These are phyloP conservation scores for Drosophila melanosoma DNA, from an alignment of 2,888 invertebrate species.

Conservation along the genomic window DNA sequence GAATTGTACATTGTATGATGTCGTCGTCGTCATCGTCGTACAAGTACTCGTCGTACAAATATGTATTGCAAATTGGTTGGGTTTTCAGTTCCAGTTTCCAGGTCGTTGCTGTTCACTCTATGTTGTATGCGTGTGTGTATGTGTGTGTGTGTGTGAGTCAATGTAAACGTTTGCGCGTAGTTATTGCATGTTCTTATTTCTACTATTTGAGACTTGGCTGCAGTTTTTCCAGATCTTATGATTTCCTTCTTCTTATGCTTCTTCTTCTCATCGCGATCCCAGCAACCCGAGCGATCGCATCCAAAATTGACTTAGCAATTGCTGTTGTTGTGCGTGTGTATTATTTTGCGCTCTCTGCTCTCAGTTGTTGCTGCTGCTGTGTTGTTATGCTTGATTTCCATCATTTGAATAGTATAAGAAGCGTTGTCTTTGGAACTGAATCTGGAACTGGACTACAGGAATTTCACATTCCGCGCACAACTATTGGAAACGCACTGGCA, in stretches of 20 bases:
- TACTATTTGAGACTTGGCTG: slow-evolving; percentile 52
- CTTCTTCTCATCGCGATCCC: slow-evolving; percentile 40
- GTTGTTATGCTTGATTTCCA: slow-evolving; percentile 54
- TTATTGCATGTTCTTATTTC: slow-evolving; percentile 61
- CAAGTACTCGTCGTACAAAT: slow-evolving; percentile 59
- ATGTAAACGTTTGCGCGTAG: slow-evolving; percentile 55
- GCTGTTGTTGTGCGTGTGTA: slow-evolving; percentile 21
- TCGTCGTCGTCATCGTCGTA: slow-evolving; percentile 17
- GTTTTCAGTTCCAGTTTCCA: slow-evolving; percentile 77
- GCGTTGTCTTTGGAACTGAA: slow-evolving; percentile 49
- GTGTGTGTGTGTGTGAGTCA: slow-evolving; percentile 9
- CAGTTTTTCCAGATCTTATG: slow-evolving; percentile 62
- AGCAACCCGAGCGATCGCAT: slow-evolving; percentile 47
- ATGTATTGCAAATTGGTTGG: slow-evolving; percentile 78
- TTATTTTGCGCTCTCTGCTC: slow-evolving; percentile 12
- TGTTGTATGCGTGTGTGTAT: slow-evolving; percentile 20
- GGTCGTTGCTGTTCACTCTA: slow-evolving; percentile 52
- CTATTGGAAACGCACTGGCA: slow-evolving; percentile 51
- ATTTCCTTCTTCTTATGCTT: slow-evolving; percentile 38
- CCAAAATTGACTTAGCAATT: slow-evolving; percentile 71
- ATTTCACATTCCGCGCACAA: slow-evolving; percentile 43
- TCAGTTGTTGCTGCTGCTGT: slow-evolving; percentile 19
- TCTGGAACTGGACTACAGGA: slow-evolving; percentile 53
- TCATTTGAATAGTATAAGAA: slow-evolving; percentile 64
- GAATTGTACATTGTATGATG: slow-evolving; percentile 29